Evolutionary conservation across 2,888 invertebrate species (phyloP).

Genomic region (Theretra japonica): DNA sequence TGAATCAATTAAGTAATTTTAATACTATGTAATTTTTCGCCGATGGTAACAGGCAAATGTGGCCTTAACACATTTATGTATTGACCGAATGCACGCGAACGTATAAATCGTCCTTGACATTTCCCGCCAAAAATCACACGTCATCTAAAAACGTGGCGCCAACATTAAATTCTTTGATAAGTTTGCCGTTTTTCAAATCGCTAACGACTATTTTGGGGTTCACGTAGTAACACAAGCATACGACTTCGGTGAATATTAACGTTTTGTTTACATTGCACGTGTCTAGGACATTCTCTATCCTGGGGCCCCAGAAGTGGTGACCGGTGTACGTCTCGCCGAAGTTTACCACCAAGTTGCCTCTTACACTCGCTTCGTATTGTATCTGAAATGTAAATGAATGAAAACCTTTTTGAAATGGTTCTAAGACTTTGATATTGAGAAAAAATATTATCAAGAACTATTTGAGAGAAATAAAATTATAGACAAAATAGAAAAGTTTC

Average conservation of each 20-base stretch:
- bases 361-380: constrained; percentile 18
- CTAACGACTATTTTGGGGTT: constrained; percentile 34
- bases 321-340: constrained; percentile 16
- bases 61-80: too few relatives aligned
- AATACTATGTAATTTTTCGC: too few relatives aligned
- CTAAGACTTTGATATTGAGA: neutral
- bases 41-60: too few relatives aligned
- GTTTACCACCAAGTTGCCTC: neutral
- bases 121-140: too few relatives aligned
- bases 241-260: constrained; percentile 25
- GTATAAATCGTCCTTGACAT: too few relatives aligned
- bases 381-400: constrained; percentile 7
- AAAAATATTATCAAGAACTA: too few relatives aligned
- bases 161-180: constrained; percentile 18
- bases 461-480: neutral
- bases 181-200: constrained; percentile 32
- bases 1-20: too few relatives aligned
- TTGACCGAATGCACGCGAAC: too few relatives aligned
- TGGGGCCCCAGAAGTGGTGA: constrained; percentile 32
- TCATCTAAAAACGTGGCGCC: neutral
- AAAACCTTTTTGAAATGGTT: neutral
- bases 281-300: constrained; percentile 28
- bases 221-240: constrained; percentile 35
- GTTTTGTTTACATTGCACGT: constrained; percentile 33
- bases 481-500: too few relatives aligned